Percentiles rank a stretch among this genome's conserved stretches.
Conservation (phyloP, 2,113 vertebrate genomes). For the Pitta sordida region DNA sequence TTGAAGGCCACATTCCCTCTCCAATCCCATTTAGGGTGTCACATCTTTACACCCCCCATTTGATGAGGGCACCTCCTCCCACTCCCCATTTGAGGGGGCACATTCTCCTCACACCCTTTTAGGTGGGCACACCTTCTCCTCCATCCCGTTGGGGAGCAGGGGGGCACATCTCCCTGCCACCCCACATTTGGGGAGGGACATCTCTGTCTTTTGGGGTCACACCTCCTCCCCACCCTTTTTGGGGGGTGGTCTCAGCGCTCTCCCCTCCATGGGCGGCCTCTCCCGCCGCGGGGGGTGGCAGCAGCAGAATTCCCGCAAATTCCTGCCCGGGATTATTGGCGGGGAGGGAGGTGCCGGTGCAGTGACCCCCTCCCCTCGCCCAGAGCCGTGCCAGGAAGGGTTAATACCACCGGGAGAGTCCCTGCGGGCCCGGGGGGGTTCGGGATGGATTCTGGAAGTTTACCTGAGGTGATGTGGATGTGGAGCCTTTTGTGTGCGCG, state of each 20-base stretch:
- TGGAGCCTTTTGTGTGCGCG: conserved; percentile 30
- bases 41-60: not conserved
- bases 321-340: conserved; percentile 3
- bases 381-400: not conserved
- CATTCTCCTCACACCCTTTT: too few species aligned
- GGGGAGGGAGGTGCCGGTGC: not conserved
- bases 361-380: not conserved
- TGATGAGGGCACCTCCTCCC: too few species aligned
- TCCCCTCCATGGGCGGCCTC: not conserved
- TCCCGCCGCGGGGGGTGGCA: conserved; percentile 4
- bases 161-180: not conserved
- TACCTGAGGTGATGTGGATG: not conserved
- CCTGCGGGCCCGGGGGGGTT: not conserved
- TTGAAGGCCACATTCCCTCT: not conserved
- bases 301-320: conserved; percentile 48
- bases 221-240: not conserved
- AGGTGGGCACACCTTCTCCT: not conserved
- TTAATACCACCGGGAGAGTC: not conserved
- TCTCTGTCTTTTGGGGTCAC: not conserved
- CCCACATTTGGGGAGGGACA: not conserved
- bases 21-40: not conserved
- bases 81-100: too few species aligned
- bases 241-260: not conserved
- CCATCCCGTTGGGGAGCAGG: not conserved
- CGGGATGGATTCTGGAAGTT: not conserved